A percentile compares a stretch with the other conserved stretches of the same genome.
Conservation (phyloP, 1,140 invertebrate species). For the Ptiloglossa arizonensis region DNA sequence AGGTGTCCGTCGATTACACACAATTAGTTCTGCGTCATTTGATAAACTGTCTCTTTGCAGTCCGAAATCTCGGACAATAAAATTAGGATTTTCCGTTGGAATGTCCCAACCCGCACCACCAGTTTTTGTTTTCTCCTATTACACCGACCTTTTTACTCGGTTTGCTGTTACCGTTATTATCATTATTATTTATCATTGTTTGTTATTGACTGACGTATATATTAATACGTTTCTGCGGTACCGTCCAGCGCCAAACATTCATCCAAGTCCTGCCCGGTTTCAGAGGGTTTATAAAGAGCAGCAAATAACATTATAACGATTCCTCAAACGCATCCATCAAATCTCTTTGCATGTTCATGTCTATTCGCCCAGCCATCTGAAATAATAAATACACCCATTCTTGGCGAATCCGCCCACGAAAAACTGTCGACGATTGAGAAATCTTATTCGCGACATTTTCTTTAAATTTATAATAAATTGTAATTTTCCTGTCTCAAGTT, state of each 20-base stretch:
- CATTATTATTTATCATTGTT: slow-evolving; percentile 45
- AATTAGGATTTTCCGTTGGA: slow-evolving; percentile 56
- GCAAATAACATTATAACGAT: slow-evolving; percentile 87
- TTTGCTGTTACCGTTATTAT: slow-evolving; percentile 36
- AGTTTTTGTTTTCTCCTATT: slow-evolving; percentile 24
- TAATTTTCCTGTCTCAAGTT: slow-evolving; percentile 3
- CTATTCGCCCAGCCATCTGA: slow-evolving; percentile 97
- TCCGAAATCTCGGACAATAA: slow-evolving; percentile 10
- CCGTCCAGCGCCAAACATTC: slow-evolving; percentile 62
- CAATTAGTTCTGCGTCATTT: slow-evolving; percentile 47
- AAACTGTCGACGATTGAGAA: not conserved
- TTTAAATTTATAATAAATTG: not conserved
- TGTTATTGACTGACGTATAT: slow-evolving; percentile 46
- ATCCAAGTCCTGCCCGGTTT: slow-evolving; percentile 70
- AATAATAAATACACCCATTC: slow-evolving; percentile 80
- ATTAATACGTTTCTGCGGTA: slow-evolving; percentile 60
- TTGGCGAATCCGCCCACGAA: slow-evolving; percentile 58
- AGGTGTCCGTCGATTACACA: slow-evolving; percentile 74
- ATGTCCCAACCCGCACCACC: slow-evolving; percentile 67
- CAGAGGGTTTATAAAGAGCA: slow-evolving; percentile 65
- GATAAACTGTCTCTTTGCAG: slow-evolving; percentile 47
- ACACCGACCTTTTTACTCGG: slow-evolving; percentile 19
- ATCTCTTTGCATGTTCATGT: slow-evolving; percentile 99
- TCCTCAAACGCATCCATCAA: slow-evolving; percentile 98
- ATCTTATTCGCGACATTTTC: not conserved